phyloP scores from a whole-genome alignment of 2,113 vertebrate genomes.

The Ptilonorhynchus violaceus region DNA sequence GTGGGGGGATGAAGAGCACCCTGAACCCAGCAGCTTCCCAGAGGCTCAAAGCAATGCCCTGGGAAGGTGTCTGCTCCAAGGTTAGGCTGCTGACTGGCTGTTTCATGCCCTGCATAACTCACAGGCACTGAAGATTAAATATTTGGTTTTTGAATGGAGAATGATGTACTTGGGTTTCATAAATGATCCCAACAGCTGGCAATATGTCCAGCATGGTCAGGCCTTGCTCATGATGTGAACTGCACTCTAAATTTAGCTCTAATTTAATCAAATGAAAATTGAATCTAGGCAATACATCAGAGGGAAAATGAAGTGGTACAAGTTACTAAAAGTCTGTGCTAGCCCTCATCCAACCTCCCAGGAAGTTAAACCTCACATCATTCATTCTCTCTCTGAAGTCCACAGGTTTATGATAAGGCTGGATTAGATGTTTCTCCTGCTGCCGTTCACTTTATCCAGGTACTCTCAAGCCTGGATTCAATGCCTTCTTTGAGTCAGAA shows the following conservation, averaged over 20 bases:
- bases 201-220: not conserved
- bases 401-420: not conserved
- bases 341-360: not conserved
- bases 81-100: not conserved
- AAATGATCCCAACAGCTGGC: accelerated
- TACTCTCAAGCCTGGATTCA: not conserved
- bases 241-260: not conserved
- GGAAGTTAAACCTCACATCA: not conserved
- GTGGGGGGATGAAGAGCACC: not conserved
- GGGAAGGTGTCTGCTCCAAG: not conserved
- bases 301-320: not conserved
- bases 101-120: not conserved
- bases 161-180: not conserved
- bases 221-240: not conserved
- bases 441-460: not conserved
- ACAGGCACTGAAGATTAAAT: not conserved
- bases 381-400: not conserved
- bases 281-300: not conserved
- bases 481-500: not conserved
- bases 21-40: not conserved
- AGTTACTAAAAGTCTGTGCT: not conserved
- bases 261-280: not conserved
- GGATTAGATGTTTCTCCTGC: not conserved
- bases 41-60: not conserved
- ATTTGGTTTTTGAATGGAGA: not conserved